Conservation (phyloP, 2,113 vertebrate species). For the Hippolais icterina region DNA sequence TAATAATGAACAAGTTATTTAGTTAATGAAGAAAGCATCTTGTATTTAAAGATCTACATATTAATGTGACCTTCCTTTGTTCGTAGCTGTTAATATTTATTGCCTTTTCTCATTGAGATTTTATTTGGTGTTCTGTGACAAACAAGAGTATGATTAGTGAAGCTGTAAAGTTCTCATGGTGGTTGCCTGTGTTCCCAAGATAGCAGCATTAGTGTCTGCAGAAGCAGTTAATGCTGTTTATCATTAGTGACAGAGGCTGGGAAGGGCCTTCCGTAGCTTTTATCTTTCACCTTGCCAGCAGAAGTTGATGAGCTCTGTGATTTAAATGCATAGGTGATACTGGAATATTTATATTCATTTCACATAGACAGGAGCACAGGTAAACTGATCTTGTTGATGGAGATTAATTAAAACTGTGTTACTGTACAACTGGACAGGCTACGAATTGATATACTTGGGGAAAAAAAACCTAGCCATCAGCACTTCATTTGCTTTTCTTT, state of each 20-base stretch:
- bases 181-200: slow-evolving; percentile 79
- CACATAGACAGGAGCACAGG: slow-evolving; percentile 62
- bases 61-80: slow-evolving; percentile 80
- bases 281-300: slow-evolving; percentile 79
- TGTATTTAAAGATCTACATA: slow-evolving; percentile 76
- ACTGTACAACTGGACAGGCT: neutral
- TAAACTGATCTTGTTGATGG: slow-evolving; percentile 65
- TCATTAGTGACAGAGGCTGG: slow-evolving; percentile 80
- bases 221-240: slow-evolving; percentile 81
- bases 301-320: slow-evolving; percentile 78
- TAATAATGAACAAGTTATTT: slow-evolving; percentile 70
- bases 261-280: slow-evolving; percentile 77
- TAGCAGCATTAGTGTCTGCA: slow-evolving; percentile 80
- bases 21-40: slow-evolving; percentile 71
- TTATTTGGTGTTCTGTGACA: slow-evolving; percentile 77
- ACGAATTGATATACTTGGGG: neutral
- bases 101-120: slow-evolving; percentile 77
- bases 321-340: slow-evolving; percentile 76
- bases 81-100: slow-evolving; percentile 76
- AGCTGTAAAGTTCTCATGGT: slow-evolving; percentile 77
- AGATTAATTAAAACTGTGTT: slow-evolving; percentile 71
- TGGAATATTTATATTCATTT: slow-evolving; percentile 71
- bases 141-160: slow-evolving; percentile 78
- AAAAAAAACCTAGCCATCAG: neutral
- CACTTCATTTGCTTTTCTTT: slow-evolving; percentile 1